Evolutionary conservation across 2,797 vertebrate species (phyloP).

Genomic region (Hybognathus amarus): DNA sequence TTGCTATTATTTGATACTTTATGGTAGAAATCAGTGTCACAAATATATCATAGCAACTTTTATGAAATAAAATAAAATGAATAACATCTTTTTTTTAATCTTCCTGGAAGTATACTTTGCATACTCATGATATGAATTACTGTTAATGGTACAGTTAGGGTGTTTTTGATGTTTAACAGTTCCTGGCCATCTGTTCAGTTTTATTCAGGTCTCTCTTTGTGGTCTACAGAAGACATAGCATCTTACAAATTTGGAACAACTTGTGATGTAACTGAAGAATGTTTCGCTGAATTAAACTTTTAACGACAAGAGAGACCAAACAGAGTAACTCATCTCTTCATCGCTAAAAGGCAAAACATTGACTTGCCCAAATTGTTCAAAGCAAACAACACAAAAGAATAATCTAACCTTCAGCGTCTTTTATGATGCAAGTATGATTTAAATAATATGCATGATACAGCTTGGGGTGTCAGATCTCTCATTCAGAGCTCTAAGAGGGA

Average conservation of each 20-base stretch:
- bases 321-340: not conserved
- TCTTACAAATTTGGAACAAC: not conserved
- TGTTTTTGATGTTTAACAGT: not conserved
- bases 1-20: not conserved
- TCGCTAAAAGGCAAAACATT: constrained; percentile 6
- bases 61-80: too few relatives aligned
- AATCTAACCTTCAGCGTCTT: constrained; percentile 30
- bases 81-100: too few relatives aligned
- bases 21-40: not conserved
- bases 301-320: not conserved
- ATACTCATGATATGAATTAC: not conserved
- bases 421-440: constrained; percentile 19
- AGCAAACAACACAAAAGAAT: not conserved
- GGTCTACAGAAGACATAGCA: not conserved
- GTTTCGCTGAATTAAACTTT: not conserved
- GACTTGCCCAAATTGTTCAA: constrained; percentile 14
- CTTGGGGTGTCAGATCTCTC: constrained; percentile 6
- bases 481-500: constrained; percentile 27
- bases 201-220: not conserved
- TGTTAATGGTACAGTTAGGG: not conserved
- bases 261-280: not conserved
- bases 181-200: not conserved
- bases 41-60: not conserved
- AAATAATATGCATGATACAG: not conserved
- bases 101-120: not conserved